Percentiles rank a stretch among this genome's conserved stretches.
Conservation (phyloP, 2,888 invertebrate species). For the Leucania comma region DNA sequence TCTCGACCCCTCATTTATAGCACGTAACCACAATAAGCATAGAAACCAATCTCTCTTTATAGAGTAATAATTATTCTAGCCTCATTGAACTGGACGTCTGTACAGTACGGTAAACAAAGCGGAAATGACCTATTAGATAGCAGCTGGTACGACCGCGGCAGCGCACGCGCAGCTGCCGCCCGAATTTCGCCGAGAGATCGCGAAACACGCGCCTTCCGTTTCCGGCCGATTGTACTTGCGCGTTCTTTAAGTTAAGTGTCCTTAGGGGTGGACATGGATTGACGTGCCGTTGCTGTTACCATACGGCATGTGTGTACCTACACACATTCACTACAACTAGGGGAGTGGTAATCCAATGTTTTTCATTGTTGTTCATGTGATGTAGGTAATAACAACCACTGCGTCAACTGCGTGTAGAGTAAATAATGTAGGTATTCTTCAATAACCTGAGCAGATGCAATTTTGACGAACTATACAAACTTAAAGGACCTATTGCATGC, state of each 20-base stretch:
- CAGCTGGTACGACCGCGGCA: conserved; percentile 76
- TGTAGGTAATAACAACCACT: conserved; percentile 40
- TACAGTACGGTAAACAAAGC: conserved; percentile 75
- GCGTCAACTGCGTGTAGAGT: neutral
- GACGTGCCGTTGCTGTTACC: conserved; percentile 67
- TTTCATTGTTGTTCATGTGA: conserved; percentile 49
- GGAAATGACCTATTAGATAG: conserved; percentile 89
- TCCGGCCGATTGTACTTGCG: conserved; percentile 87
- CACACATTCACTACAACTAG: conserved; percentile 65
- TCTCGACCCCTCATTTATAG: conserved; percentile 39
- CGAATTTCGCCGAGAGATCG: conserved; percentile 89
- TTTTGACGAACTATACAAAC: neutral
- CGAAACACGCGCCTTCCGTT: conserved; percentile 90
- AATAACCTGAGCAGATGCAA: neutral
- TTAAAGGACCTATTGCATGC: neutral
- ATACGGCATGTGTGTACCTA: conserved; percentile 39
- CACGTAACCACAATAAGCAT: conserved; percentile 36
- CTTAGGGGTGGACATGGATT: conserved; percentile 83
- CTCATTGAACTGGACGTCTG: conserved; percentile 62
- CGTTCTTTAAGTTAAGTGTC: conserved; percentile 69
- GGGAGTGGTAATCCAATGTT: conserved; percentile 66
- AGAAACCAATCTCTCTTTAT: conserved; percentile 49
- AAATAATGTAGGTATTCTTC: neutral
- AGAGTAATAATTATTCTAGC: conserved; percentile 56
- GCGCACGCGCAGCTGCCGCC: conserved; percentile 86